Conservation (phyloP, 2,797 vertebrate species). For the Dicrostonyx torquatus region DNA sequence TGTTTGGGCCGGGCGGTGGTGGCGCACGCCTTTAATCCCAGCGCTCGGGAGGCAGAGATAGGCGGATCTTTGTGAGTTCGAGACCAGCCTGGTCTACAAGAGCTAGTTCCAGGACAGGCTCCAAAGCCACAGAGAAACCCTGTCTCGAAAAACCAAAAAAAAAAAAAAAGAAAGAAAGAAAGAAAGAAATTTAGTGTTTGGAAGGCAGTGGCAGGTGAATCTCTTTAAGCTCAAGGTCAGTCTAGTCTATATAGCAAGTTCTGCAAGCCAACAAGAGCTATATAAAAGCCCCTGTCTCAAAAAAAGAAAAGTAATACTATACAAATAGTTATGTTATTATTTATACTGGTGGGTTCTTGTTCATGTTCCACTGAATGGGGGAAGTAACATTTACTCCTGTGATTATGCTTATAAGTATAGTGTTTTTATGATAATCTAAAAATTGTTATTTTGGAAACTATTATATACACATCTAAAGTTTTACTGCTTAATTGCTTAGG, state of each 20-base stretch:
- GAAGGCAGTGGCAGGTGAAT: background rate
- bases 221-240: background rate
- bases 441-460: conserved; percentile 36
- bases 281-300: background rate
- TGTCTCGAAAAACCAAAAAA: too few species aligned
- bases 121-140: too few species aligned
- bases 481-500: background rate
- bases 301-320: background rate
- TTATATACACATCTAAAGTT: background rate
- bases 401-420: background rate
- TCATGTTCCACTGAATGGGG: background rate
- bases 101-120: too few species aligned
- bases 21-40: too few species aligned
- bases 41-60: too few species aligned
- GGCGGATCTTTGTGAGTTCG: too few species aligned
- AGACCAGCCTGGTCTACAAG: too few species aligned
- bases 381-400: background rate
- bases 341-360: conserved; percentile 15
- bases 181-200: conserved; percentile 3
- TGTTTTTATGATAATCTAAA: conserved; percentile 19
- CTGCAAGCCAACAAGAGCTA: background rate
- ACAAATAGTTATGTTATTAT: conserved; percentile 20
- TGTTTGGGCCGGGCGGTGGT: too few species aligned
- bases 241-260: background rate
- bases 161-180: too few species aligned